Base-by-base conservation (phyloP, 2,113 vertebrate genomes). In the Scopus umbretta region DNA sequence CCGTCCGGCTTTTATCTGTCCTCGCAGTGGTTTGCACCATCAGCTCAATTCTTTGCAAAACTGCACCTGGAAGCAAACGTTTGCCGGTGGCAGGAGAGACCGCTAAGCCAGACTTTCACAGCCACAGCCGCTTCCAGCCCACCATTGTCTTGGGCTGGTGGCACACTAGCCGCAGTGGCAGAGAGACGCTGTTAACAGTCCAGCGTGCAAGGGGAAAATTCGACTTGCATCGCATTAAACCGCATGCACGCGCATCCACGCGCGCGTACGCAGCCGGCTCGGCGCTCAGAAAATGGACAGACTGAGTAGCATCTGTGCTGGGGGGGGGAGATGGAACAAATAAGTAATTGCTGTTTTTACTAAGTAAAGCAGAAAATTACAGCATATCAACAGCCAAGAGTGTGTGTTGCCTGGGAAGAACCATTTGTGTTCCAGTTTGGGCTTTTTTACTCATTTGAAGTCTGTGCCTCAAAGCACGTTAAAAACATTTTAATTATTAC, bases 271-370 rank as follows among this genome's bases (percentile, higher is more conserved):
- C 93, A 87, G 91, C 96, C 88, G 47, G 78, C 91, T 83, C 68
- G 26, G 95, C 30, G 78, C 94, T 84, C 78, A 67, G 85, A 97
- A 96, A 87, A 30, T 40, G 97, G 96, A 97, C 97, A 98, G 98
- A 98, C 98, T 97, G 98, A 90, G 96, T 47, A 96, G 98, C 97
- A 97, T 97, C 97, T 98, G 97, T 97, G 98, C 91, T 95, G 94
- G 89, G 91, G 83, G 84, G 93, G 95, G 92, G 88, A 91, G 72
- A 71, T 73, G 90, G 91, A 97, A 95, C 96, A 90, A 97, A 94
- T 95, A 96, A 97, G 97, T 95, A 97, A 97, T 93, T 96, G 96
- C 96, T 94, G 90, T 97, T 97, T 97, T 97, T 90, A 96, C 91
- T 94, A 81, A 71, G 25, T 59, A 81, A 88, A 94, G 96, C 96